Conservation (phyloP, 2,888 invertebrate species). For the Doris montereyensis region DNA sequence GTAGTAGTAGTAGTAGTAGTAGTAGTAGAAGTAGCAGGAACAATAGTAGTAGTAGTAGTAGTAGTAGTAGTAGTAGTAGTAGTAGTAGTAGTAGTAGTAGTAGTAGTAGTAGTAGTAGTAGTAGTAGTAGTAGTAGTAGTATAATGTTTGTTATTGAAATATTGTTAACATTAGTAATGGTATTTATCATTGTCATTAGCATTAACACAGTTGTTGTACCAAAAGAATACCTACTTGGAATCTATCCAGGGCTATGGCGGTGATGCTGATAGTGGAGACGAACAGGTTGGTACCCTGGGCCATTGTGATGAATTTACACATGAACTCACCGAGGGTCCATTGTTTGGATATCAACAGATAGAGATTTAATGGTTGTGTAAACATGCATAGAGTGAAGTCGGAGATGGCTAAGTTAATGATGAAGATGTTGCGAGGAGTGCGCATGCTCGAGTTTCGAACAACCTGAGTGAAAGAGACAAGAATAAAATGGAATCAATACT, state of each 20-base stretch:
- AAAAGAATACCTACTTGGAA: conserved; percentile 80
- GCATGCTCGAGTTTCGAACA: conserved; percentile 88
- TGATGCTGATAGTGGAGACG: conserved; percentile 93
- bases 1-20: too few species aligned
- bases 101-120: background rate
- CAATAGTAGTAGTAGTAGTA: conserved; percentile 3
- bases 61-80: background rate
- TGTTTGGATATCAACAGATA: conserved; percentile 85
- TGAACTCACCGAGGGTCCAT: conserved; percentile 88
- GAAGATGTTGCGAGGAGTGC: conserved; percentile 92
- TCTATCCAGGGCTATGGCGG: conserved; percentile 81
- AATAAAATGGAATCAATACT: too few species aligned
- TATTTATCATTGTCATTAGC: too few species aligned
- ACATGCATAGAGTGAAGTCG: conserved; percentile 87
- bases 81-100: conserved; percentile 2
- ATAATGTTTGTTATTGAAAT: too few species aligned
- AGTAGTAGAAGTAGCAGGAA: background rate
- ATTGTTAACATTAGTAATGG: too few species aligned
- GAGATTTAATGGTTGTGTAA: conserved; percentile 91
- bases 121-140: conserved; percentile 1
- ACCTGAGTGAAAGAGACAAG: too few species aligned
- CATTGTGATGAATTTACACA: conserved; percentile 89
- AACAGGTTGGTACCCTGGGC: conserved; percentile 92
- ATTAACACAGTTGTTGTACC: too few species aligned
- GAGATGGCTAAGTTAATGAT: conserved; percentile 88